Evolutionary conservation across 2,888 invertebrate genomes (phyloP).

Genomic region (Leucozona laternaria): DNA sequence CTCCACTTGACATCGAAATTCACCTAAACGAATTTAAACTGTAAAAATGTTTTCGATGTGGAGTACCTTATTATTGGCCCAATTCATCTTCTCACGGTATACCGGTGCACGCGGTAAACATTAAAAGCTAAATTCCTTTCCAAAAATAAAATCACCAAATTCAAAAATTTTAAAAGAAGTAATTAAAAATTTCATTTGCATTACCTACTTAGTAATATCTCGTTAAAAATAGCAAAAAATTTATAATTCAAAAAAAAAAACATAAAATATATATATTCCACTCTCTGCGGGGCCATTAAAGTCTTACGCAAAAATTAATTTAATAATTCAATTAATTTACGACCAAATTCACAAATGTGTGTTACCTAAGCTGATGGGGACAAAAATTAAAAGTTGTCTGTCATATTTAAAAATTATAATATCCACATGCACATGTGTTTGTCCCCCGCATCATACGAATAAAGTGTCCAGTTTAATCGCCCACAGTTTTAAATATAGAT

Average conservation of each 20-base stretch:
- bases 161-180: background rate
- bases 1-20: too few relatives aligned
- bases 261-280: background rate
- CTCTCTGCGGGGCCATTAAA: conserved; percentile 9
- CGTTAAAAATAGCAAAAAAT: background rate
- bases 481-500: conserved; percentile 20
- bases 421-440: background rate
- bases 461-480: conserved; percentile 27
- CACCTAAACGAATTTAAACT: too few relatives aligned
- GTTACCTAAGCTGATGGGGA: conserved; percentile 24
- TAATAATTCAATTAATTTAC: conserved; percentile 47
- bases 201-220: background rate
- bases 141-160: background rate
- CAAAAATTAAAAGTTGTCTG: conserved; percentile 6
- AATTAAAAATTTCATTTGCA: background rate
- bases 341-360: conserved; percentile 23
- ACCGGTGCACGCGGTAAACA: too few relatives aligned
- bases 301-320: conserved; percentile 46
- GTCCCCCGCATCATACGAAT: conserved; percentile 16
- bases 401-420: conserved; percentile 12
- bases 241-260: background rate
- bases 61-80: too few relatives aligned
- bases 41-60: too few relatives aligned
- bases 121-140: background rate
- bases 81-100: too few relatives aligned